These are phyloP conservation scores for Apamea epomidion DNA, from an alignment of 2,888 invertebrate genomes.

Conservation along the genomic window DNA sequence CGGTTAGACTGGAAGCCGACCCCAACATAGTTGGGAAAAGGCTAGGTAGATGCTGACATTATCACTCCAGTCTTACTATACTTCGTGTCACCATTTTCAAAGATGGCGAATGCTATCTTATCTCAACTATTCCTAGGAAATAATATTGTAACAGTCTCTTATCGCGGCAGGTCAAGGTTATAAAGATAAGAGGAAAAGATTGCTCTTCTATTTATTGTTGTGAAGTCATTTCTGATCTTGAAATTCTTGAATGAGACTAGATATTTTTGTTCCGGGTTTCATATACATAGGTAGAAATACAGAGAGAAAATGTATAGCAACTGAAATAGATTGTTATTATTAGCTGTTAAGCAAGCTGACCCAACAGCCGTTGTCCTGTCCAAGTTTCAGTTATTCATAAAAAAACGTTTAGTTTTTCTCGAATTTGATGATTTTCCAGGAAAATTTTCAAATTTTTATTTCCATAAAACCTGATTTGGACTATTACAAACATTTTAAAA, in stretches of 20 bases:
- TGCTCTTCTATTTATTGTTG: slow-evolving; percentile 3
- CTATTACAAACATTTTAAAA: not conserved
- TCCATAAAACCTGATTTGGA: not conserved
- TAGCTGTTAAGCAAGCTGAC: not conserved
- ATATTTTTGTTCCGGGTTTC: slow-evolving; percentile 11
- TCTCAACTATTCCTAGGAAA: slow-evolving; percentile 36
- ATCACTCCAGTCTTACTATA: not conserved
- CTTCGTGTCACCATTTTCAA: not conserved
- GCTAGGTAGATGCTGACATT: too few relatives aligned
- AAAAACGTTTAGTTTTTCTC: not conserved
- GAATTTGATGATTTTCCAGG: not conserved
- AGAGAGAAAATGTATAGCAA: not conserved
- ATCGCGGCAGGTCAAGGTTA: slow-evolving; percentile 55
- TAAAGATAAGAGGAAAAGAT: slow-evolving; percentile 44
- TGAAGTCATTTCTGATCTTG: slow-evolving; percentile 21
- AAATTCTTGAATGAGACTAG: slow-evolving; percentile 12
- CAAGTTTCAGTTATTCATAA: not conserved
- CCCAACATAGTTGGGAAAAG: too few relatives aligned
- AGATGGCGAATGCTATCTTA: slow-evolving; percentile 23
- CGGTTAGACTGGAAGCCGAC: too few relatives aligned
- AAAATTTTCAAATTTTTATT: not conserved
- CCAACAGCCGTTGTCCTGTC: not conserved
- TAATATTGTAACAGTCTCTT: slow-evolving; percentile 27
- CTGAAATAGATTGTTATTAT: not conserved
- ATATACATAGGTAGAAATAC: not conserved